These are phyloP conservation scores for Oxygymnocypris stewartii DNA, from an alignment of 2,113 vertebrate genomes.

Conservation along the genomic window DNA sequence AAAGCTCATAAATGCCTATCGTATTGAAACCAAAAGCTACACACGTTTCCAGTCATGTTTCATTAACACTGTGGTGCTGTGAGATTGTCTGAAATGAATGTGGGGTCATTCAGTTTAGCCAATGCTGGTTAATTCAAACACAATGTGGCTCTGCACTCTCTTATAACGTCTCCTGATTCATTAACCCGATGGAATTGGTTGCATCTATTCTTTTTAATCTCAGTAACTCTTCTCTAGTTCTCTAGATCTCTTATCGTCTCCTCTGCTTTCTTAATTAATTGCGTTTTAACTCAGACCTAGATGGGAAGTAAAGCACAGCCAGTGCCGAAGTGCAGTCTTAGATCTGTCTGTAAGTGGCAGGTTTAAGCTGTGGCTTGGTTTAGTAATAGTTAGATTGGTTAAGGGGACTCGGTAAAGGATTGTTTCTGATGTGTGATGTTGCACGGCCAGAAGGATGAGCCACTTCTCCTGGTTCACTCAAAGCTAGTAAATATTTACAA, in stretches of 20 bases:
- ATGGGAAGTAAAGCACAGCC: slow-evolving; percentile 43
- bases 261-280: background rate
- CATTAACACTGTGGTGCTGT: background rate
- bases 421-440: background rate
- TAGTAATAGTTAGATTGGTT: background rate
- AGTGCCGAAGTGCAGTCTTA: background rate
- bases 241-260: background rate
- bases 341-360: background rate
- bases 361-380: background rate
- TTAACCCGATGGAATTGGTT: background rate
- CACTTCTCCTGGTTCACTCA: background rate
- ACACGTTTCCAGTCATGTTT: slow-evolving; percentile 16
- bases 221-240: slow-evolving; percentile 8
- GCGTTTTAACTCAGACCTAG: slow-evolving; percentile 23
- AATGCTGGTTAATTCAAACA: background rate
- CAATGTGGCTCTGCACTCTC: slow-evolving; percentile 1
- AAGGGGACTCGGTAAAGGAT: background rate
- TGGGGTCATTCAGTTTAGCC: background rate
- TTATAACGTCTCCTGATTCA: background rate
- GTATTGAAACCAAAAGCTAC: slow-evolving; percentile 38
- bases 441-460: background rate
- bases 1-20: background rate
- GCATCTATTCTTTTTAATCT: slow-evolving; percentile 15
- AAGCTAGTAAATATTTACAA: slow-evolving; percentile 29
- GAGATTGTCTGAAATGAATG: slow-evolving; percentile 6